Evolutionary conservation across 1,140 invertebrate genomes (phyloP).

Genomic region (Apis laboriosa): DNA sequence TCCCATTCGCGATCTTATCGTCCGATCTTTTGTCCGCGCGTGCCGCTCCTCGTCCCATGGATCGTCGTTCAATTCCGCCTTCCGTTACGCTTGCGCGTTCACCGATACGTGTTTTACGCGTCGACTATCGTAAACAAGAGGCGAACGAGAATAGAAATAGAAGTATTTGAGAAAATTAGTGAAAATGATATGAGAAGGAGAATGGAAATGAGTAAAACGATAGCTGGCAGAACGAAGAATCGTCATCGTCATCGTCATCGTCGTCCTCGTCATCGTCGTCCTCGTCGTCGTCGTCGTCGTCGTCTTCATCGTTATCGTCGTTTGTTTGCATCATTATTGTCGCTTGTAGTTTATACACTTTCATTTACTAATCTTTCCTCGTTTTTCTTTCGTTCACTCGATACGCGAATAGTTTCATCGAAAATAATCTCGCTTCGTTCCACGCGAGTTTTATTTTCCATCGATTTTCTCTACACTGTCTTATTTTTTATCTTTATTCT

Average conservation of each 20-base stretch:
- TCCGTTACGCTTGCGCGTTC: slow-evolving; percentile 30
- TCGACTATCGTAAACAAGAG: too few relatives aligned
- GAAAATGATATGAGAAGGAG: neutral
- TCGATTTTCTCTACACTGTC: neutral
- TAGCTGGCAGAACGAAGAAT: slow-evolving; percentile 25
- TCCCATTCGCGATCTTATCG: slow-evolving; percentile 6
- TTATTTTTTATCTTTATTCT: neutral
- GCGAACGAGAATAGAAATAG: neutral
- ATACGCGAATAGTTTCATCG: neutral
- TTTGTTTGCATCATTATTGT: slow-evolving; percentile 43
- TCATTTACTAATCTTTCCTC: slow-evolving; percentile 8
- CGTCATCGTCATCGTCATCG: slow-evolving; percentile 14
- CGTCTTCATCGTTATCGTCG: slow-evolving; percentile 1
- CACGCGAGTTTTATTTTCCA: neutral
- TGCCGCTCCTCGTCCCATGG: slow-evolving; percentile 35
- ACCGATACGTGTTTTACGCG: neutral
- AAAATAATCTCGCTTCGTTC: neutral
- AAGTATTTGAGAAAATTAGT: too few relatives aligned
- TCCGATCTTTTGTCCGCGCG: slow-evolving; percentile 19
- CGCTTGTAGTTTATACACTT: slow-evolving; percentile 23
- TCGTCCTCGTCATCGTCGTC: neutral
- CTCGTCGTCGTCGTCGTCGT: neutral
- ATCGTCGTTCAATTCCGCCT: slow-evolving; percentile 37
- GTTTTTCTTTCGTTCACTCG: slow-evolving; percentile 13
- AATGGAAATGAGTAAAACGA: neutral